These are phyloP conservation scores for Vidua macroura DNA, from an alignment of 2,113 vertebrate genomes.

Conservation along the genomic window DNA sequence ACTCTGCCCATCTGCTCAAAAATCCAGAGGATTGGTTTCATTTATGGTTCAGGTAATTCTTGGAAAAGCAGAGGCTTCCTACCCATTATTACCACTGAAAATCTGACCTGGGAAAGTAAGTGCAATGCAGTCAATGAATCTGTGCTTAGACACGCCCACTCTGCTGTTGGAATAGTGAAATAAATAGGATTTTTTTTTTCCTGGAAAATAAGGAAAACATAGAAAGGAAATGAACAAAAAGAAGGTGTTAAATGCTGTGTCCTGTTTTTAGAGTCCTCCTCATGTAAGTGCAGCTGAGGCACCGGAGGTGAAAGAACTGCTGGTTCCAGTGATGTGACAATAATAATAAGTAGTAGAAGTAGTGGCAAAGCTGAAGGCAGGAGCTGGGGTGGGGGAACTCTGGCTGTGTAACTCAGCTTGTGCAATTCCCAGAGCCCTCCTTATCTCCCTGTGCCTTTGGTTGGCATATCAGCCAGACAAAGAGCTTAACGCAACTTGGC, in stretches of 20 bases:
- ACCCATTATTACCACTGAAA: not conserved
- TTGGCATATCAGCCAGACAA: conserved; percentile 67
- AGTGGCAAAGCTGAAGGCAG: not conserved
- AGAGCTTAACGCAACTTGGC: conserved; percentile 59
- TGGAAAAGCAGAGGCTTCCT: not conserved
- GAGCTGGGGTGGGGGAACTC: not conserved
- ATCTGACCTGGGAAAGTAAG: not conserved
- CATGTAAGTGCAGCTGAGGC: not conserved
- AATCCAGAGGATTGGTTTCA: not conserved
- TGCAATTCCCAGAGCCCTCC: conserved; percentile 62
- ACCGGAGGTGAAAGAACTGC: not conserved
- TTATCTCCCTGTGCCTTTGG: conserved; percentile 64
- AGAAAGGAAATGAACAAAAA: not conserved
- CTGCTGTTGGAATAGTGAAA: not conserved
- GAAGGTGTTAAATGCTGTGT: not conserved
- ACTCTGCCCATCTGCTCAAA: not conserved
- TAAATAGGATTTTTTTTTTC: not conserved
- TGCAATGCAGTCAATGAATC: not conserved
- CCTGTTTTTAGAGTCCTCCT: not conserved
- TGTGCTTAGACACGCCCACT: accelerated
- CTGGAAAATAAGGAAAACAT: not conserved
- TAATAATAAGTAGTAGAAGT: not conserved
- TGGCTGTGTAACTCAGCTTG: not conserved
- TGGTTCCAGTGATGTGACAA: not conserved
- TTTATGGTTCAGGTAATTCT: not conserved